These are phyloP conservation scores for Drymonia ruficornis DNA, from an alignment of 2,888 invertebrate species.

Conservation along the genomic window DNA sequence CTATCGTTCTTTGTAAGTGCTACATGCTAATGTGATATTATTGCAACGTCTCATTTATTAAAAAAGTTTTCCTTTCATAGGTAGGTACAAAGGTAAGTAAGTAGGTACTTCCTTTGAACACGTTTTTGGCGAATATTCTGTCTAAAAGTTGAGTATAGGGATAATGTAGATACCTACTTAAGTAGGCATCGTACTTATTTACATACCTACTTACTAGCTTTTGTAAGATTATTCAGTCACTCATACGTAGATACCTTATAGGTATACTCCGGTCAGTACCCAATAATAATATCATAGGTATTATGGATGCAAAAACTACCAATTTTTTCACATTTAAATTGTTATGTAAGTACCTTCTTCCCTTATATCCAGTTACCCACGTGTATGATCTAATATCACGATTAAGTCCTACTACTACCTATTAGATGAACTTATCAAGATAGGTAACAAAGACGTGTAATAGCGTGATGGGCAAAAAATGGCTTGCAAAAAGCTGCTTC, in stretches of 20 bases:
- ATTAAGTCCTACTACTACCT: background rate
- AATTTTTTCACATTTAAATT: too few relatives aligned
- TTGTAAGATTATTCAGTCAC: too few relatives aligned
- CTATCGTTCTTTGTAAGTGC: conserved; percentile 10
- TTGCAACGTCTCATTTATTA: conserved; percentile 36
- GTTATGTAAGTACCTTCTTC: too few relatives aligned
- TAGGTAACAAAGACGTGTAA: conserved; percentile 37
- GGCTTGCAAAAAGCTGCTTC: conserved; percentile 26
- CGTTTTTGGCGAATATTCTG: conserved; percentile 30
- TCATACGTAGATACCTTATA: too few relatives aligned
- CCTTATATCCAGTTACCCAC: too few relatives aligned
- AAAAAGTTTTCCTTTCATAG: conserved; percentile 46
- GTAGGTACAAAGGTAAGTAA: too few relatives aligned
- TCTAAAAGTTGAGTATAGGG: background rate
- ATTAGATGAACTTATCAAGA: conserved; percentile 19
- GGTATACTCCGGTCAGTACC: too few relatives aligned
- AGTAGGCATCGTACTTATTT: too few relatives aligned
- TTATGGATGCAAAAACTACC: too few relatives aligned
- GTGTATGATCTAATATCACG: background rate
- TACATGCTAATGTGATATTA: conserved; percentile 11
- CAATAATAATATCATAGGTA: too few relatives aligned
- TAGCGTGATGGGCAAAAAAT: conserved; percentile 49
- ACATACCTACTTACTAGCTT: too few relatives aligned
- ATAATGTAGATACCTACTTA: too few relatives aligned
- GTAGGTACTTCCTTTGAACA: conserved; percentile 29